Base-by-base conservation (phyloP, 1,140 invertebrate species). In the Agrypnia vestita region DNA sequence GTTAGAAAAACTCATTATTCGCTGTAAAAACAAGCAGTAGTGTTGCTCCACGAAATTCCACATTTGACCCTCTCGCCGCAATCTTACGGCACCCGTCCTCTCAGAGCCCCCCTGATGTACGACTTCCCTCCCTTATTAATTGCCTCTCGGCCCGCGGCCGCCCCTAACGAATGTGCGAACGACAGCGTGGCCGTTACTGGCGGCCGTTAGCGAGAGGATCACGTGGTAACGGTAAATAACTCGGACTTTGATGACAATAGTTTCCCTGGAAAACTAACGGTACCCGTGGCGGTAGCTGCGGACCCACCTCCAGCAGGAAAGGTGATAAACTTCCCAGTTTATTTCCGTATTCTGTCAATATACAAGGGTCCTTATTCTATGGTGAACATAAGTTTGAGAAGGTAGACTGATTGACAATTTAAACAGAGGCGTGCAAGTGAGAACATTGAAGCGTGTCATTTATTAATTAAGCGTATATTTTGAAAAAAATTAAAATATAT, bases 101-200 rank as follows among this genome's bases (percentile, higher is more conserved):
- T 19, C 0, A 62, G 56, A 62, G 10, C 56, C 62, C 80, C 53
- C 75, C 77, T 82, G 80, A 82, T 82, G 25, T 75, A 82, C 77
- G 76, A 72, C 71, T 56, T 69, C 72, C 17, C 71, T 69, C 76
- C 78, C 80, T 82, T 82, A 82, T 82, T 82, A 82, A 82, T 82
- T 82, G 80, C 80, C 80, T 71, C 51, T 75, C 64, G 59, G 43
- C 67, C 75, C 9, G 15, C 15, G 7, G 61, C 56, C 74, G 55
- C 51, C 21, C 47, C 35, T 79, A 82, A 82, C 76, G 71, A 82
- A 82, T 82, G 80, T 79, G 80, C 75, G 76, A 82, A 82, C 77
- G 80, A 82, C 80, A 81, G 74, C 53, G 61, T 17, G n/a, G 21
- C 62, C 35, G 51, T 15, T 76, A 46, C 64, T 4, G 46, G 64